Conservation (phyloP, 2,797 vertebrate species). For the Anguilla megastoma region DNA sequence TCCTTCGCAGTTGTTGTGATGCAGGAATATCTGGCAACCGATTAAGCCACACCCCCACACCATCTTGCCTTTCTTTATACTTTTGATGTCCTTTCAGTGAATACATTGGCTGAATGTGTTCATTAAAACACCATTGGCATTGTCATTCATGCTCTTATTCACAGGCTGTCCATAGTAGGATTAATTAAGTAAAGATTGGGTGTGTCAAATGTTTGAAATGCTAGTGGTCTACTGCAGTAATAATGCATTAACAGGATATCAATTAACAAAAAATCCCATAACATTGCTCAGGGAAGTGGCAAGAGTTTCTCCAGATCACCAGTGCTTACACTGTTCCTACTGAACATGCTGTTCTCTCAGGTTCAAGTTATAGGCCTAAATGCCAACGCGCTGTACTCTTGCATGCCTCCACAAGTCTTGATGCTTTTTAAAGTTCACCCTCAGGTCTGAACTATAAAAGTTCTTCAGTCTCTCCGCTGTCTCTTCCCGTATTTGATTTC, state of each 20-base stretch:
- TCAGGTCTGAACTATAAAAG: neutral
- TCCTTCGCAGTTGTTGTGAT: neutral
- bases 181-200: neutral
- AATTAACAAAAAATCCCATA: neutral
- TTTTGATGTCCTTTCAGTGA: neutral
- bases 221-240: neutral
- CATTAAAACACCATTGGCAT: neutral
- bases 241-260: neutral
- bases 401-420: neutral
- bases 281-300: neutral
- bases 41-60: neutral
- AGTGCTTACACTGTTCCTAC: neutral
- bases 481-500: neutral
- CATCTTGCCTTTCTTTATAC: neutral
- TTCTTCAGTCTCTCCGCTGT: neutral
- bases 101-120: neutral
- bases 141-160: neutral
- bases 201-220: neutral
- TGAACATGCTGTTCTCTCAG: neutral
- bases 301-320: neutral
- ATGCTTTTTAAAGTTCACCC: neutral
- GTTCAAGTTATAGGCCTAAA: neutral
- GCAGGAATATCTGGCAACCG: neutral
- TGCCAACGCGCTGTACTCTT: neutral
- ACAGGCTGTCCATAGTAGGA: neutral